Conservation (phyloP, 2,888 invertebrate species). For the Anodontia alba region DNA sequence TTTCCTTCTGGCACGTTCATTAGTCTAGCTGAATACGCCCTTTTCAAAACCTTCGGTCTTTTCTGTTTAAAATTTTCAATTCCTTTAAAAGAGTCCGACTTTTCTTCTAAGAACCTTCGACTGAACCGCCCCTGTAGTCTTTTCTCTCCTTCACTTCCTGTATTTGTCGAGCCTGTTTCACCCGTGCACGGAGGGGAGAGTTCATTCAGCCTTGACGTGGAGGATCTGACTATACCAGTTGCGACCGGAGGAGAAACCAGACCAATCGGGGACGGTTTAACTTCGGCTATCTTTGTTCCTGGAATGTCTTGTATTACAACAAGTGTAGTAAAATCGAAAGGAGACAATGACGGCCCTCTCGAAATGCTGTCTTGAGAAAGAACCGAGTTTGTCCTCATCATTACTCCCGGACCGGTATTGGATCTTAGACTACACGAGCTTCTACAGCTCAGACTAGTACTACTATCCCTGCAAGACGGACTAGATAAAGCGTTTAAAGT, state of each 20-base stretch:
- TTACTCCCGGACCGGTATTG: too few relatives aligned
- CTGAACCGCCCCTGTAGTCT: not conserved
- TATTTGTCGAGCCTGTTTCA: not conserved
- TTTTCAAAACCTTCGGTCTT: not conserved
- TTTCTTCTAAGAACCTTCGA: not conserved
- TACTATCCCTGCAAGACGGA: too few relatives aligned
- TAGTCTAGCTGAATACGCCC: not conserved
- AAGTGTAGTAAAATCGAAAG: not conserved
- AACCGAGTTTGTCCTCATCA: too few relatives aligned
- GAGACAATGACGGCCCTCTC: not conserved
- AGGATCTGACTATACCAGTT: not conserved
- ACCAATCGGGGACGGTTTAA: not conserved
- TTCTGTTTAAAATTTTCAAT: slow-evolving; percentile 6
- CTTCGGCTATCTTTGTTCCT: not conserved
- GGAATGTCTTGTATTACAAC: not conserved
- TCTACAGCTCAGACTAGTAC: too few relatives aligned
- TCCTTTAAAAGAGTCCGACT: not conserved
- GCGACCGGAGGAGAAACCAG: not conserved
- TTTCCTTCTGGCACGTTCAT: not conserved
- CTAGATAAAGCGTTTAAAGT: too few relatives aligned
- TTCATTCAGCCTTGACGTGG: not conserved
- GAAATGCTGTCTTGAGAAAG: not conserved
- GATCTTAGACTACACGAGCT: too few relatives aligned
- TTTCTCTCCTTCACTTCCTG: not conserved
- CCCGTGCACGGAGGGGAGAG: not conserved